Conservation (phyloP, 2,113 vertebrate genomes). For the Sula dactylatra region DNA sequence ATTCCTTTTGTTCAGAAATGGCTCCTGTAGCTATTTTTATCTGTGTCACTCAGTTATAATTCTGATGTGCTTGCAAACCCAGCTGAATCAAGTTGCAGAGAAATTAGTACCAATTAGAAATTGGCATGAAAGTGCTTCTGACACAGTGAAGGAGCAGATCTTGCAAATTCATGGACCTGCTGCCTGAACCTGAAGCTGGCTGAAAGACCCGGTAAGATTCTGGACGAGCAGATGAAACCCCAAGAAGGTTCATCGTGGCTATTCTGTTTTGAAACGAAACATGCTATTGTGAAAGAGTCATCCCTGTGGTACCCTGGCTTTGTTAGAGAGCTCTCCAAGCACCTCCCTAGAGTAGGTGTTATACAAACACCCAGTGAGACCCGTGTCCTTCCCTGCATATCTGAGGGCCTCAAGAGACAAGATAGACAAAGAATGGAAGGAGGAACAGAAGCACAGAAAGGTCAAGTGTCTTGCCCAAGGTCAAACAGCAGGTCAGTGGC, state of each 20-base stretch:
- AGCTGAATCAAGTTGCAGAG: not conserved
- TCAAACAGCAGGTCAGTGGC: conserved; percentile 58
- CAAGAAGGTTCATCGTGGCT: not conserved
- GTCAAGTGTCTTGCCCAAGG: conserved; percentile 53
- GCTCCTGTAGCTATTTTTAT: not conserved
- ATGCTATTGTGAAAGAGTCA: not conserved
- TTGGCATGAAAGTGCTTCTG: not conserved
- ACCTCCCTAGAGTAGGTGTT: conserved; percentile 29
- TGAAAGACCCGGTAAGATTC: not conserved
- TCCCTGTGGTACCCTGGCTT: not conserved
- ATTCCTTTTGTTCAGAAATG: not conserved
- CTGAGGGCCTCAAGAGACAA: conserved; percentile 39
- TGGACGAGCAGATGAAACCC: not conserved
- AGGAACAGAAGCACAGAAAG: conserved; percentile 61
- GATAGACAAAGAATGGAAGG: conserved; percentile 38
- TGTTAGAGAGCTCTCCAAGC: not conserved
- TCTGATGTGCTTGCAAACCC: not conserved
- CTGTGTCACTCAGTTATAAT: not conserved
- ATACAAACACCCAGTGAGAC: conserved; percentile 5
- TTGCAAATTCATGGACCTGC: not conserved
- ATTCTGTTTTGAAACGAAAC: not conserved
- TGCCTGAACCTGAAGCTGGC: not conserved
- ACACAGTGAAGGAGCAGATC: not conserved
- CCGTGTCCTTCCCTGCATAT: not conserved
- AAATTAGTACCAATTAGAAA: not conserved